Percentiles rank a stretch among this genome's conserved stretches.
phyloP scores from a whole-genome alignment of 2,888 invertebrate genomes.

The Scelioninae gen. 2 region DNA sequence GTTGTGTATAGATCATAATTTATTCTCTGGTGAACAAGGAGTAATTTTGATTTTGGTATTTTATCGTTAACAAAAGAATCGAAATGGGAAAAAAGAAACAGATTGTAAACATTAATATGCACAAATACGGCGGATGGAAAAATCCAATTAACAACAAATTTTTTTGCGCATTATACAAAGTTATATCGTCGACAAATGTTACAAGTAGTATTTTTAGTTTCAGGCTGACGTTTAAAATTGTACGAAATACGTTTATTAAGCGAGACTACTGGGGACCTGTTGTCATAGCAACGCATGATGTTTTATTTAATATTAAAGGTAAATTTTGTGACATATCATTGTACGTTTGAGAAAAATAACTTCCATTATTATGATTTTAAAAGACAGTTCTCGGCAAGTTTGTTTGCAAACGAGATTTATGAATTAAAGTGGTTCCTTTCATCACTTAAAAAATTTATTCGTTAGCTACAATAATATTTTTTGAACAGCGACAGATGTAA shows the following conservation, averaged over 20 bases:
- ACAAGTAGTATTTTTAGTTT: background rate
- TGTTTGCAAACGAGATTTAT: background rate
- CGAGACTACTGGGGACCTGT: background rate
- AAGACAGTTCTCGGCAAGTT: background rate
- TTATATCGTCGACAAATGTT: background rate
- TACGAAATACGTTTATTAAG: constrained; percentile 9
- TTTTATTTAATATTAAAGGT: constrained; percentile 12
- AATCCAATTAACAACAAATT: too few species aligned
- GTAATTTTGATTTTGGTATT: too few species aligned
- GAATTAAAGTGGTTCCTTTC: background rate
- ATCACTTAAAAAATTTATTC: background rate
- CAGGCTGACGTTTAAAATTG: constrained; percentile 1
- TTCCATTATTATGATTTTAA: background rate
- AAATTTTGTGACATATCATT: constrained; percentile 8
- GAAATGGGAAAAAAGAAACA: too few species aligned
- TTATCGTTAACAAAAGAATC: too few species aligned
- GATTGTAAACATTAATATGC: too few species aligned
- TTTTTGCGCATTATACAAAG: too few species aligned
- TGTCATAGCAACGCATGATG: constrained; percentile 2
- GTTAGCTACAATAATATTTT: background rate
- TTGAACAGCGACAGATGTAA: background rate
- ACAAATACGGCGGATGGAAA: too few species aligned
- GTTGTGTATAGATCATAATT: background rate
- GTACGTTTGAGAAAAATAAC: constrained; percentile 3
- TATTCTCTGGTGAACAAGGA: too few species aligned